These are phyloP conservation scores for Penaeus japonicus DNA, from an alignment of 1,140 invertebrate species.

Conservation along the genomic window DNA sequence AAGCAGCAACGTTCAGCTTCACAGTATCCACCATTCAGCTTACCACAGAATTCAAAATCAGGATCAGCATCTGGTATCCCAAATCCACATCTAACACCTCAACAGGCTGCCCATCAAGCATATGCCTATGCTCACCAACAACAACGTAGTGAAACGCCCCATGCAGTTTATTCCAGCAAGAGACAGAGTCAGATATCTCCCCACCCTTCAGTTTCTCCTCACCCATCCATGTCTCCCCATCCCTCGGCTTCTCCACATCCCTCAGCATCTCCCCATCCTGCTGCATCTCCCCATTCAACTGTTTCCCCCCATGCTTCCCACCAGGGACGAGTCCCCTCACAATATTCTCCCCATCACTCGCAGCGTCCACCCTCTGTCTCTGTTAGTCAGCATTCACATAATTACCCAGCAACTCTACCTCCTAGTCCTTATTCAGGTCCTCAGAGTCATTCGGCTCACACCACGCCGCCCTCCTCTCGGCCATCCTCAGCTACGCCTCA, in stretches of 20 bases:
- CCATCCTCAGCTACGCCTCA: conserved; percentile 12
- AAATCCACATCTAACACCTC: conserved; percentile 19
- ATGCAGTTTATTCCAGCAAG: conserved; percentile 11
- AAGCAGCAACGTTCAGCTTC: conserved; percentile 15
- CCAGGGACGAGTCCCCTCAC: conserved; percentile 29
- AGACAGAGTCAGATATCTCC: conserved; percentile 42
- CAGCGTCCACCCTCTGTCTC: conserved; percentile 28
- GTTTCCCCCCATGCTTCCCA: conserved; percentile 41
- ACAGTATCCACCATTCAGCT: conserved; percentile 17
- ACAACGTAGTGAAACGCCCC: conserved; percentile 31
- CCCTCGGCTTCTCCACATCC: conserved; percentile 34
- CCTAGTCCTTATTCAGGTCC: conserved; percentile 41
- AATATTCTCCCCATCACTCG: conserved; percentile 36
- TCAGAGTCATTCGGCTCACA: conserved; percentile 16
- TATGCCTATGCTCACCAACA: conserved; percentile 42
- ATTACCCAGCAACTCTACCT: conserved; percentile 35
- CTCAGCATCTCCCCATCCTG: conserved; percentile 35
- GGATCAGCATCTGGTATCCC: conserved; percentile 20
- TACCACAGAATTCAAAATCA: conserved; percentile 16
- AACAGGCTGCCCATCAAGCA: conserved; percentile 31
- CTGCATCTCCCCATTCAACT: conserved; percentile 29
- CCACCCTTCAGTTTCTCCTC: conserved; percentile 33
- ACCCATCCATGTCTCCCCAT: conserved; percentile 44
- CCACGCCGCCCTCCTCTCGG: conserved; percentile 17
- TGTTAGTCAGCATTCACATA: conserved; percentile 22